Evolutionary conservation across 2,888 invertebrate genomes (phyloP), one percentile per base, ranked within the genome.

Genomic region (Melanchra persicariae): DNA sequence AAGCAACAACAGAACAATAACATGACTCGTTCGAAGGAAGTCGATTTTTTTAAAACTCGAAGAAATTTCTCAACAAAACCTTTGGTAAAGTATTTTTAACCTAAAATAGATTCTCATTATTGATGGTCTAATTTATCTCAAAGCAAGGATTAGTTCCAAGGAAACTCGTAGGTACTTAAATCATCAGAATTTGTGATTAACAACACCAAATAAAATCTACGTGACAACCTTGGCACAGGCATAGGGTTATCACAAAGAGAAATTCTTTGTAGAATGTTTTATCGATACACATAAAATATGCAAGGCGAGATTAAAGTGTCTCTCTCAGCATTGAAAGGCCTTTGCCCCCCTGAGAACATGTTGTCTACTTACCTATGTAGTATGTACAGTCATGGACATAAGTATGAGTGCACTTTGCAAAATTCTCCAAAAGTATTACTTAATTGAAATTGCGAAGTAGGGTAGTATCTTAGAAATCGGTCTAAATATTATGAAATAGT

Each of bases 301-400:
- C 75, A 64, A 62, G 74, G 30, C 40, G 30, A 79, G 51, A 70
- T 61, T 69, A 60, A 73, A 74, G 3, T 77, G 55, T 60, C 34
- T 59, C n/a, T 70, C 60, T 45, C 30, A 43, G 49, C 45, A 74
- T 64, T 45, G 63, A 64, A 51, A 79, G 83, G 70, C 66, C 64
- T 77, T 79, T 82, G 83, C 67, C 66, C 76, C 52, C 26, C 37
- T 71, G 72, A 64, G 64, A 76, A 70, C 22, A 58, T 60, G 24
- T 47, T 60, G 34, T 40, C 4, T 34, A 55, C 22, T 26, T 45
- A 22, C 30, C 15, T n/a, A 15, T 17, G 43, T 70, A 34, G 7
- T n/a, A 15, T 17, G 43, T 70, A 34, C 15, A 19, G 26, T 19
- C 43, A 22, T 34, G n/a, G 6, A 19, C 19, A 19, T 26, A 65